phyloP scores from a whole-genome alignment of 2,888 invertebrate genomes.

The Mongoloraphidia duomilia region DNA sequence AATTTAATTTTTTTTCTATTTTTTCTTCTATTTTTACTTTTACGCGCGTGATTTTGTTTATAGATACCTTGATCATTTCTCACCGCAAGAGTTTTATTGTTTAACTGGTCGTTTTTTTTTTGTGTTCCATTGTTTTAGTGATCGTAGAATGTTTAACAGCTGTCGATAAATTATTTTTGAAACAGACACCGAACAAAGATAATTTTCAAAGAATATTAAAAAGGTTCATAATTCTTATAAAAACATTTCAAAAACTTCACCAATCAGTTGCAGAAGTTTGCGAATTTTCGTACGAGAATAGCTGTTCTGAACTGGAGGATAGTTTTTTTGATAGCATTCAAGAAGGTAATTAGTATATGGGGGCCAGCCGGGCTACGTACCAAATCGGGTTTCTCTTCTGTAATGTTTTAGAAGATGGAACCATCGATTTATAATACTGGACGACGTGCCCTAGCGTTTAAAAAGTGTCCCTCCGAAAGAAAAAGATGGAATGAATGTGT shows the following conservation, averaged over 20 bases:
- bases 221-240: constrained; percentile 21
- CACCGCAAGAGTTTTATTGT: background rate
- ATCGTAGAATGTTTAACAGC: constrained; percentile 19
- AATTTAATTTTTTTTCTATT: background rate
- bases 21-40: background rate
- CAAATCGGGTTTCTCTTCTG: no score
- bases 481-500: no score
- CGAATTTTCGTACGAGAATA: no score
- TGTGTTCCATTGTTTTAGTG: constrained; percentile 17
- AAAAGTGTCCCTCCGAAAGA: no score
- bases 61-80: background rate
- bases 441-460: no score
- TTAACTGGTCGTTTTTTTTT: background rate
- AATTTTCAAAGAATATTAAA: constrained; percentile 19
- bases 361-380: no score
- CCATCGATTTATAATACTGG: no score
- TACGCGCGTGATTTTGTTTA: background rate
- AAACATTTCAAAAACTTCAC: constrained; percentile 17
- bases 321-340: no score
- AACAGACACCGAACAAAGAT: constrained; percentile 10
- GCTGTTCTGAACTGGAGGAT: no score
- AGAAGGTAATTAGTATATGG: no score
- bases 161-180: constrained; percentile 14
- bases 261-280: constrained; percentile 16
- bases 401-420: no score